Conservation (phyloP, 1,140 invertebrate species). For the Drosophila seguyi region DNA sequence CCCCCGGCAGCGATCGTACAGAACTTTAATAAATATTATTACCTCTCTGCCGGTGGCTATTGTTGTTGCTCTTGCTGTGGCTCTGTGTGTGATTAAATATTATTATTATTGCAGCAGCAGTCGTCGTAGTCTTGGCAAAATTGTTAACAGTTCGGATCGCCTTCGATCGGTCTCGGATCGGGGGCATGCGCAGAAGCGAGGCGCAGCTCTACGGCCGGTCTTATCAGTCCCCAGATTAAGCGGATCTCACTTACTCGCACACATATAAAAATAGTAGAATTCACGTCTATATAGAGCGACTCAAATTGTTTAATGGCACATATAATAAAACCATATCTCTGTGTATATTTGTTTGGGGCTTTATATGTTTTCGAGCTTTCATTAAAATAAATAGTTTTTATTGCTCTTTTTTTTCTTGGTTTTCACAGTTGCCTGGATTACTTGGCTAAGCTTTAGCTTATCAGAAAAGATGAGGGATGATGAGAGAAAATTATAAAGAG, state of each 20-base stretch:
- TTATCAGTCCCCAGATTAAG: conserved; percentile 68
- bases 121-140: conserved; percentile 69
- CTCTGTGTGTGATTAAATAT: conserved; percentile 11
- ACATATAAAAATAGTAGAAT: not conserved
- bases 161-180: conserved; percentile 42
- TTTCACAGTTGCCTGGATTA: conserved; percentile 41
- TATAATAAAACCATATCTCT: conserved; percentile 38
- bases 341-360: conserved; percentile 29
- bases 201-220: conserved; percentile 4
- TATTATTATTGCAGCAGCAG: conserved; percentile 43
- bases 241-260: conserved; percentile 29
- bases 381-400: conserved; percentile 55
- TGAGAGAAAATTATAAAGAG: not conserved
- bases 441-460: conserved; percentile 1
- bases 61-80: conserved; percentile 30
- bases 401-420: conserved; percentile 35
- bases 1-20: conserved; percentile 32
- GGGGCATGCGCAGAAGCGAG: conserved; percentile 53
- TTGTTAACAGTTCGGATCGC: conserved; percentile 72
- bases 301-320: conserved; percentile 72
- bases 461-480: no score
- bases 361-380: conserved; percentile 39
- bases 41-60: conserved; percentile 30
- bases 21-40: conserved; percentile 81
- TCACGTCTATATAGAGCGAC: not conserved